Conservation (phyloP, 2,888 invertebrate genomes). For the Eugnorisma glareosa region DNA sequence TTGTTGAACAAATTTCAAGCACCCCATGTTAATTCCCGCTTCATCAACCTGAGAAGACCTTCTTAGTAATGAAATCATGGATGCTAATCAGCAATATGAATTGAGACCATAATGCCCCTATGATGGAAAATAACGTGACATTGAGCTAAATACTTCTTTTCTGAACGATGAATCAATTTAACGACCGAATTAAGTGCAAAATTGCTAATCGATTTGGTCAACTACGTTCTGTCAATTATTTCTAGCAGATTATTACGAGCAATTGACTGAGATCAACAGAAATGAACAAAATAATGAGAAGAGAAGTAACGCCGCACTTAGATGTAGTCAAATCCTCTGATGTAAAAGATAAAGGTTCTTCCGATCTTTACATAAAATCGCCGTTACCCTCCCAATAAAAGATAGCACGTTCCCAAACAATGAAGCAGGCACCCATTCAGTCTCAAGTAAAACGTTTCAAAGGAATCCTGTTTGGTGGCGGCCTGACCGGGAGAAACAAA, state of each 20-base stretch:
- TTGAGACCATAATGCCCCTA: constrained; percentile 35
- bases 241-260: constrained; percentile 1
- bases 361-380: constrained; percentile 54
- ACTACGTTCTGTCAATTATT: constrained; percentile 16
- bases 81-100: constrained; percentile 9
- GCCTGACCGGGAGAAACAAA: constrained; percentile 74
- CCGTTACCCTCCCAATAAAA: constrained; percentile 65
- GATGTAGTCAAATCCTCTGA: constrained; percentile 4
- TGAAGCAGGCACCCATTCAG: constrained; percentile 79
- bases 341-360: constrained; percentile 14
- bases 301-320: neutral
- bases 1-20: neutral
- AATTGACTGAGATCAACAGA: constrained; percentile 1
- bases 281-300: constrained; percentile 16
- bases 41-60: neutral
- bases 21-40: neutral
- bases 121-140: constrained; percentile 50
- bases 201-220: constrained; percentile 39
- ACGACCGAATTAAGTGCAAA: constrained; percentile 28
- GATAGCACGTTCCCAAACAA: constrained; percentile 76
- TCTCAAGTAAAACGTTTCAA: constrained; percentile 76
- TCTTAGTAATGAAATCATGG: neutral
- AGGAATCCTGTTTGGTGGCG: constrained; percentile 82
- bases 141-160: constrained; percentile 44
- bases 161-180: constrained; percentile 44